phyloP scores from a whole-genome alignment of 2,888 invertebrate genomes.

The Lypha dubia region DNA sequence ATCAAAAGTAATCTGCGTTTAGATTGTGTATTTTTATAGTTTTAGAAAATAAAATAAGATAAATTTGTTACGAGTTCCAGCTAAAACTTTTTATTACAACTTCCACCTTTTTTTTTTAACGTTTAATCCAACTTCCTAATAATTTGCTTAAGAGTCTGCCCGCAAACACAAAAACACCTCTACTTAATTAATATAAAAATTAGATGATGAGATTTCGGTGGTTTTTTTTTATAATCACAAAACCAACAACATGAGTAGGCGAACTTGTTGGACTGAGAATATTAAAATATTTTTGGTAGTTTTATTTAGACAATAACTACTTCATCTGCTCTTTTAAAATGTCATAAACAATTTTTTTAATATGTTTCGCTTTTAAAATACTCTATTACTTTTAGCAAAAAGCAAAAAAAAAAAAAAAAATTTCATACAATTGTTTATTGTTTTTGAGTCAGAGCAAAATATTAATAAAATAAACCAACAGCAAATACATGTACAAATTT shows the following conservation, averaged over 20 bases:
- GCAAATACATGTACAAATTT: too few relatives aligned
- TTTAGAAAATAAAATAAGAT: background rate
- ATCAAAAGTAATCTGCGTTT: background rate
- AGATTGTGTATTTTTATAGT: background rate
- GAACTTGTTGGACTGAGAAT: conserved; percentile 34
- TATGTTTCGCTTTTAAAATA: too few relatives aligned
- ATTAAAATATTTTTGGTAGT: conserved; percentile 1
- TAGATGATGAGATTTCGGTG: background rate
- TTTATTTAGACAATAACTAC: conserved; percentile 2
- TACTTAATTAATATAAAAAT: conserved; percentile 49
- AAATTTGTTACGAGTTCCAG: background rate
- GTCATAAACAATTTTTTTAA: too few relatives aligned
- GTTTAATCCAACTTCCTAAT: conserved; percentile 13
- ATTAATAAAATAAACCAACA: too few relatives aligned
- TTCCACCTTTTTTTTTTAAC: background rate
- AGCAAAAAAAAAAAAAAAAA: too few relatives aligned
- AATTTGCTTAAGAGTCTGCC: conserved; percentile 4
- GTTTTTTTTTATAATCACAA: background rate
- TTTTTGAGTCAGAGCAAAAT: too few relatives aligned
- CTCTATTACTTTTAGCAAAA: too few relatives aligned
- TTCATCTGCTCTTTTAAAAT: too few relatives aligned
- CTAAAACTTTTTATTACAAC: background rate
- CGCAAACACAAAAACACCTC: background rate
- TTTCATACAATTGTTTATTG: too few relatives aligned
- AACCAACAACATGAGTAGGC: conserved; percentile 55